A percentile compares a stretch with the other conserved stretches of the same genome.
These are phyloP conservation scores for Aproaerema taeniolella DNA, from an alignment of 2,888 invertebrate genomes.

Conservation along the genomic window DNA sequence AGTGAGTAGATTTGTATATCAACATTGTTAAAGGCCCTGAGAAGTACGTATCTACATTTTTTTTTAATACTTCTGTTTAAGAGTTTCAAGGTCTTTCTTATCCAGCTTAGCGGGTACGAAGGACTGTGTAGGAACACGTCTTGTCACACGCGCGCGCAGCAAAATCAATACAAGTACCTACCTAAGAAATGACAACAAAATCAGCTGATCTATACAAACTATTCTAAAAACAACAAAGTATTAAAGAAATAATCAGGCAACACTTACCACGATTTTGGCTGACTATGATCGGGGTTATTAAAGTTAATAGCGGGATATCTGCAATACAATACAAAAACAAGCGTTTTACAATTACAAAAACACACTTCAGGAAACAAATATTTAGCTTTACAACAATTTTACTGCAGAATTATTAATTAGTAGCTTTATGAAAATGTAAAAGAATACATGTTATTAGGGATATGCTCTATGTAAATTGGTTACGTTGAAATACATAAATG, in stretches of 20 bases:
- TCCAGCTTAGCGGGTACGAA: not conserved
- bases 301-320: constrained; percentile 72
- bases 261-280: constrained; percentile 66
- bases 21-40: too few relatives aligned
- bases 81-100: too few relatives aligned
- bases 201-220: constrained; percentile 41
- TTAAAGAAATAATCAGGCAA: too few relatives aligned
- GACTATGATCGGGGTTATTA: constrained; percentile 58
- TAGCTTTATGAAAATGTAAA: constrained; percentile 2
- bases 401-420: too few relatives aligned
- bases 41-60: too few relatives aligned
- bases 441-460: constrained; percentile 22
- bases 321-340: constrained; percentile 56
- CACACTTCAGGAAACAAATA: constrained; percentile 21
- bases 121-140: not conserved
- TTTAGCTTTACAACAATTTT: not conserved
- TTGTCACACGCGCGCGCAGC: constrained; percentile 28
- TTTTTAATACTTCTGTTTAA: too few relatives aligned
- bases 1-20: too few relatives aligned
- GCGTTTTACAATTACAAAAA: constrained; percentile 32
- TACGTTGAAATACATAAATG: constrained; percentile 44
- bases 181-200: constrained; percentile 39
- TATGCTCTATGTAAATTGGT: constrained; percentile 30
- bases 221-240: constrained; percentile 7
- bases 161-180: constrained; percentile 60